Conservation (phyloP, 2,113 vertebrate genomes). For the Merops nubicus region DNA sequence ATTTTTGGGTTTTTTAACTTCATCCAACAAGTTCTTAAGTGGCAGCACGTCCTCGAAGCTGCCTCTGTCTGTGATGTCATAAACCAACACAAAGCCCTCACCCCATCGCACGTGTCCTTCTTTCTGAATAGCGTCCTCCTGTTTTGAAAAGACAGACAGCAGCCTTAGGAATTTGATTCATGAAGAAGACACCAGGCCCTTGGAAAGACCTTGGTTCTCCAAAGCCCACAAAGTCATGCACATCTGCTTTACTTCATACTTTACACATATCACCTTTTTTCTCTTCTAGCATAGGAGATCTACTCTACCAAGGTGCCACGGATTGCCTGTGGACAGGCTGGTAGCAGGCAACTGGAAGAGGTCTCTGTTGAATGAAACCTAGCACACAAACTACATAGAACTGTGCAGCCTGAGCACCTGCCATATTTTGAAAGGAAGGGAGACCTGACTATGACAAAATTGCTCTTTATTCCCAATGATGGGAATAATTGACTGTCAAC, state of each 20-base stretch:
- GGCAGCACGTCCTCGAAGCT: constrained; percentile 94
- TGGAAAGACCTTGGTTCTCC: background rate
- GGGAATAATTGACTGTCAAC: background rate
- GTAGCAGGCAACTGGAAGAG: background rate
- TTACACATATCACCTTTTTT: background rate
- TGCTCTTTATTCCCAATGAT: background rate
- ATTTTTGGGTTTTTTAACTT: constrained; percentile 93
- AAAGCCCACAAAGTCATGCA: background rate
- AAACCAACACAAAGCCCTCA: constrained; percentile 93
- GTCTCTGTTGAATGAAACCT: background rate
- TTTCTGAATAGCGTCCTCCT: constrained; percentile 93
- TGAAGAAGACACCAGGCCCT: background rate
- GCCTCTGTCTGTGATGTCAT: constrained; percentile 94
- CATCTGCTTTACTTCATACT: background rate
- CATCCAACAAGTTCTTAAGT: constrained; percentile 89
- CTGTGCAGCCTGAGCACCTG: background rate
- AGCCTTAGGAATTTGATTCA: background rate
- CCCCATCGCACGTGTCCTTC: constrained; percentile 97
- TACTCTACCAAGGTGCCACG: background rate
- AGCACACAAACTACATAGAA: background rate
- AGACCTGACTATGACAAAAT: background rate
- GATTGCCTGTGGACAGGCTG: background rate
- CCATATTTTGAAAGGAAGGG: background rate
- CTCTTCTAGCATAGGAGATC: fast-evolving
- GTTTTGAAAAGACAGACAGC: constrained; percentile 15